Percentiles rank a stretch among this genome's conserved stretches.
Conservation (phyloP, 2,797 vertebrate species). For the Poecilia wingei region DNA sequence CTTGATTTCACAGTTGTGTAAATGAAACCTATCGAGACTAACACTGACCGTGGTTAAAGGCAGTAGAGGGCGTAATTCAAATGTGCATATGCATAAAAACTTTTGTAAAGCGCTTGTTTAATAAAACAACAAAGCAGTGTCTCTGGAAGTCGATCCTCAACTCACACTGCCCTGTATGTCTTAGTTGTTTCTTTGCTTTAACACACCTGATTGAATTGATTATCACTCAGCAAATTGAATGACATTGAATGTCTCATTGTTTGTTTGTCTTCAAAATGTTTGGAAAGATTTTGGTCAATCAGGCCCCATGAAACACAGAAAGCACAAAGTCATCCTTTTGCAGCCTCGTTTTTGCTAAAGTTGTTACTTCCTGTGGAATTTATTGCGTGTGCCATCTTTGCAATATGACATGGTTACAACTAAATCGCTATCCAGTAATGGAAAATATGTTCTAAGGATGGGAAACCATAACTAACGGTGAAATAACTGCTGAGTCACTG, state of each 20-base stretch:
- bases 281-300: neutral
- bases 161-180: neutral
- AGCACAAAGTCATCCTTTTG: neutral
- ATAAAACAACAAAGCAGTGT: neutral
- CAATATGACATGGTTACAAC: neutral
- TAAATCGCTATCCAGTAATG: neutral
- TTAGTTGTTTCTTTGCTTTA: neutral
- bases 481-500: constrained; percentile 22
- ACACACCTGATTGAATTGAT: neutral
- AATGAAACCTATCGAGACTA: neutral
- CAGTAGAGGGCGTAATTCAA: neutral
- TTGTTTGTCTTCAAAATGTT: neutral
- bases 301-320: neutral
- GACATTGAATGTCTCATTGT: too few species aligned
- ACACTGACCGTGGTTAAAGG: neutral
- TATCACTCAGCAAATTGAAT: neutral
- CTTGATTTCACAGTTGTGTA: neutral
- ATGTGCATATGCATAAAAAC: neutral
- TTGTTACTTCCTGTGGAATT: neutral
- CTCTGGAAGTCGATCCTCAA: neutral
- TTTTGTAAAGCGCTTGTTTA: neutral
- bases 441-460: constrained; percentile 12
- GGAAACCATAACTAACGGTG: neutral
- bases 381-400: constrained; percentile 3
- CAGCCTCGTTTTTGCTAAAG: neutral